Conservation (phyloP, 2,797 vertebrate genomes). For the Enteromius treurensis region DNA sequence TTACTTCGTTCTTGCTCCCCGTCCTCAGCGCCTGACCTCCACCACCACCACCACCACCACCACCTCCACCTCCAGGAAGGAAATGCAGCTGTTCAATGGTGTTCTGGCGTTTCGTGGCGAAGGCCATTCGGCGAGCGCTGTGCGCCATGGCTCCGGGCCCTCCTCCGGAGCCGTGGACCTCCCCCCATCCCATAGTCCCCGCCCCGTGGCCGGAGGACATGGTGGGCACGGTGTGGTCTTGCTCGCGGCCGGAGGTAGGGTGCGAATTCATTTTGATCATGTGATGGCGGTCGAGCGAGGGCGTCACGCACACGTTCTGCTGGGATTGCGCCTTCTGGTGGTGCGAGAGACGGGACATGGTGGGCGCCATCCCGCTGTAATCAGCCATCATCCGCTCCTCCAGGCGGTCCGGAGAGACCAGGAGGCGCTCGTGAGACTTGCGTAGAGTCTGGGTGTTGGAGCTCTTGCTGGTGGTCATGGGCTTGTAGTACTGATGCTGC, state of each 20-base stretch:
- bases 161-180: conserved; percentile 55
- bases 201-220: conserved; percentile 53
- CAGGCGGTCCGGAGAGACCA: conserved; percentile 77
- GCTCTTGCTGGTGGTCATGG: conserved; percentile 75
- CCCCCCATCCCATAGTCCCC: conserved; percentile 60
- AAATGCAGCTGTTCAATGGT: conserved; percentile 92
- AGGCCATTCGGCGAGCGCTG: conserved; percentile 82
- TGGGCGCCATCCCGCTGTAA: conserved; percentile 71
- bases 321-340: conserved; percentile 86
- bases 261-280: conserved; percentile 91
- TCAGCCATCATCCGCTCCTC: conserved; percentile 73
- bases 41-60: conserved; percentile 64
- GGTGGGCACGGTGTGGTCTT: conserved; percentile 67
- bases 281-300: conserved; percentile 85
- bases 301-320: conserved; percentile 84
- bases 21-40: conserved; percentile 81
- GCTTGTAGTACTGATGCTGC: conserved; percentile 82
- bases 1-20: conserved; percentile 92
- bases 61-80: conserved; percentile 83
- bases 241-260: conserved; percentile 79
- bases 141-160: conserved; percentile 63
- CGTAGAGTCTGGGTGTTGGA: conserved; percentile 72
- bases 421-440: conserved; percentile 81
- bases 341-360: conserved; percentile 76
- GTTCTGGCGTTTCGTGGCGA: conserved; percentile 86